Conservation (phyloP, 2,113 vertebrate genomes). For the Phalacrocorax carbo region DNA sequence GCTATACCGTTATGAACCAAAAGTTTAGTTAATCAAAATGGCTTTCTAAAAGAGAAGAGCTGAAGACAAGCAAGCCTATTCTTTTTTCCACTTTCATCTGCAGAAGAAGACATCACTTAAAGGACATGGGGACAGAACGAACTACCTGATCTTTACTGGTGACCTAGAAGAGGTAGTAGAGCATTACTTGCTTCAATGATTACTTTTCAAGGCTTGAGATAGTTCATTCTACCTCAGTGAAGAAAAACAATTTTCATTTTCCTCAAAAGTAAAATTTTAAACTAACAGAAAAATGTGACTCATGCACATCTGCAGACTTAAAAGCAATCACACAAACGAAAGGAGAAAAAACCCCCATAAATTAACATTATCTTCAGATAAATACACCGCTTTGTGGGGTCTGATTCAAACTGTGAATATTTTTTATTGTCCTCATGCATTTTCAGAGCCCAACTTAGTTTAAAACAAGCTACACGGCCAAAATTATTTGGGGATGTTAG, state of each 20-base stretch:
- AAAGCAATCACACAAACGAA: background rate
- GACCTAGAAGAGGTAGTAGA: background rate
- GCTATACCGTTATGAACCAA: background rate
- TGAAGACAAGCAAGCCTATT: background rate
- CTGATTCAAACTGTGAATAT: background rate
- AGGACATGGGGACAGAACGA: background rate
- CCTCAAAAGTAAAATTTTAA: background rate
- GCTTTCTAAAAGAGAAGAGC: background rate
- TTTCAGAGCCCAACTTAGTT: background rate
- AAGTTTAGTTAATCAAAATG: background rate
- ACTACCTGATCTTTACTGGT: background rate
- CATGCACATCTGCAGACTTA: background rate
- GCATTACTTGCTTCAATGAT: background rate
- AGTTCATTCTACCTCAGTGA: background rate
- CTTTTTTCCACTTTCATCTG: background rate
- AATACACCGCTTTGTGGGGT: background rate
- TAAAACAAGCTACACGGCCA: background rate
- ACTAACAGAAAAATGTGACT: background rate
- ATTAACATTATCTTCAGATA: background rate
- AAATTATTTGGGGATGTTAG: background rate
- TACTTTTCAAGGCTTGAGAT: background rate
- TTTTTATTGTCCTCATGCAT: background rate
- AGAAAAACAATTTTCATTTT: background rate
- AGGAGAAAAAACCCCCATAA: background rate
- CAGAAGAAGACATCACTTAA: background rate